Conservation (phyloP, 53 echinoderm and acorn worm species). For the Henricia sp. region DNA sequence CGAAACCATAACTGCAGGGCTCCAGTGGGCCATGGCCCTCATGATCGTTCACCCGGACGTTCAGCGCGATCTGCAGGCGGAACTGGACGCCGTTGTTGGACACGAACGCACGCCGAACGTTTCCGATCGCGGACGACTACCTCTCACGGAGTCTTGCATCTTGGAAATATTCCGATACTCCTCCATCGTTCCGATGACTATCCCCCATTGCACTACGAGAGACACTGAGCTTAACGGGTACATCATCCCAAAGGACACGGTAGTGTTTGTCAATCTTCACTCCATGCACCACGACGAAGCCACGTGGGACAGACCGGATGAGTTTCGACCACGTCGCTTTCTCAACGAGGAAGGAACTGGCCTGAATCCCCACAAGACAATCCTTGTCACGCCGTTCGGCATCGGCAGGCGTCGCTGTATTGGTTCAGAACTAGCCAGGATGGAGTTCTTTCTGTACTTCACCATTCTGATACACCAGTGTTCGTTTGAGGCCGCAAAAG, state of each 20-base stretch:
- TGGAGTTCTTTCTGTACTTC: conserved; percentile 74
- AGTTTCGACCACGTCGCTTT: conserved; percentile 84
- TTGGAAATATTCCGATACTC: conserved; percentile 59
- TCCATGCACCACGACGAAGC: conserved; percentile 70
- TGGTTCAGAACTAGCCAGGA: conserved; percentile 68
- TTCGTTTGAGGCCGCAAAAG: conserved; percentile 38
- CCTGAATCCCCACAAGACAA: conserved; percentile 55
- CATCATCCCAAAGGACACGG: conserved; percentile 79
- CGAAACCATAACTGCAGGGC: conserved; percentile 71
- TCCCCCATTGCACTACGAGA: conserved; percentile 70
- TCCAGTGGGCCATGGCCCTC: conserved; percentile 73
- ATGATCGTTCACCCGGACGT: conserved; percentile 69
- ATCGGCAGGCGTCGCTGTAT: conserved; percentile 72
- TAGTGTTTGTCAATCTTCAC: conserved; percentile 76
- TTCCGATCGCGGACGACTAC: conserved; percentile 51
- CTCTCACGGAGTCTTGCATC: conserved; percentile 71
- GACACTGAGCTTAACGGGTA: conserved; percentile 74
- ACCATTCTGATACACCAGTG: conserved; percentile 73
- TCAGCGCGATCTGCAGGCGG: conserved; percentile 64
- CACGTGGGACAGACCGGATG: conserved; percentile 69
- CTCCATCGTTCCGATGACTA: conserved; percentile 58
- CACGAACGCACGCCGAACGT: conserved; percentile 36
- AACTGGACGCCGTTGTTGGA: conserved; percentile 69
- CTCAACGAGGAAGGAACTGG: conserved; percentile 59
- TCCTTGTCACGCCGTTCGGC: conserved; percentile 63